These are phyloP conservation scores for Thalpophila matura DNA, from an alignment of 2,888 invertebrate species.

Conservation along the genomic window DNA sequence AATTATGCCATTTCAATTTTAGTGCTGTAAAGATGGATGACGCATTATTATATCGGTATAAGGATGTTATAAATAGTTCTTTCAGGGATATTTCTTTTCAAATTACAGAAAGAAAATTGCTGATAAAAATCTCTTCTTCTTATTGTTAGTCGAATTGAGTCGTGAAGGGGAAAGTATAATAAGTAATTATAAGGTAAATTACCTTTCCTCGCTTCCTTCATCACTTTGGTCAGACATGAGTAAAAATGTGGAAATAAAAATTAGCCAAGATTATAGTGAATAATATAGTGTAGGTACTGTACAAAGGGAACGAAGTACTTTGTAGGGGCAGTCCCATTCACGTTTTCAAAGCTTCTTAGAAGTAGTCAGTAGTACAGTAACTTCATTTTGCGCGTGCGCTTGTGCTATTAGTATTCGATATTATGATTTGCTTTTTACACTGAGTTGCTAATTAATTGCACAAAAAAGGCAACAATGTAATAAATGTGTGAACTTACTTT, in stretches of 20 bases:
- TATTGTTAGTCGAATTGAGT: no score
- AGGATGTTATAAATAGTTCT: no score
- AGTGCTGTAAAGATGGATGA: no score
- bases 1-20: no score
- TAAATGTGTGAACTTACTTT: constrained; percentile 83
- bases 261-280: constrained; percentile 30
- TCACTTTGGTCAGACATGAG: constrained; percentile 82
- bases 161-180: not conserved
- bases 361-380: no score
- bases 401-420: not conserved
- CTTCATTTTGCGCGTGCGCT: constrained; percentile 11
- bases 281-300: constrained; percentile 4
- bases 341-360: not conserved
- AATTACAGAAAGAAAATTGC: no score
- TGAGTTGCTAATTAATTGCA: not conserved
- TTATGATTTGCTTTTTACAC: not conserved
- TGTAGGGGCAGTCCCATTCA: not conserved
- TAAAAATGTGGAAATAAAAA: constrained; percentile 52
- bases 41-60: no score
- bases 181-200: constrained; percentile 43
- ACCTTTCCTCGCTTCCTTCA: constrained; percentile 82
- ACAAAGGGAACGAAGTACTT: constrained; percentile 8
- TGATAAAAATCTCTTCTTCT: no score
- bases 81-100: no score
- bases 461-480: not conserved